Percentiles rank a stretch among this genome's conserved stretches.
These are phyloP conservation scores for Amphimedon queenslandica DNA, from an alignment of 37 sponge, comb jelly and placozoan genomes.

Conservation along the genomic window DNA sequence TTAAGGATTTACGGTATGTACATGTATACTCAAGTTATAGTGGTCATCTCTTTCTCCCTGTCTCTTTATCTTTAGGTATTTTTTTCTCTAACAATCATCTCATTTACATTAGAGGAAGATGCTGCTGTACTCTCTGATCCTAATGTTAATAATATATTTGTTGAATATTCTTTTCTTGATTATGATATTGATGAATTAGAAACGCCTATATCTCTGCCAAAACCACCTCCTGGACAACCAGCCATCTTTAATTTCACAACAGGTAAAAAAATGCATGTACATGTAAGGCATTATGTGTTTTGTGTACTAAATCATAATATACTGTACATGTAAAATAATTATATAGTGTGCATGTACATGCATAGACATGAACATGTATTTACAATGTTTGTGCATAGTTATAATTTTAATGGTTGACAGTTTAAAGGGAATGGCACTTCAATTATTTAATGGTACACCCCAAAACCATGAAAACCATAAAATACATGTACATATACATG, in stretches of 20 bases:
- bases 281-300: too few species aligned
- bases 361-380: too few species aligned
- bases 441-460: too few species aligned
- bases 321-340: background rate
- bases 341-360: background rate
- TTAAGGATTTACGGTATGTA: too few species aligned
- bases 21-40: too few species aligned
- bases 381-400: too few species aligned
- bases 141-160: constrained; percentile 32
- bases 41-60: too few species aligned
- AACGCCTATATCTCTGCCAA: constrained; percentile 53
- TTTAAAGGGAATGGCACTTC: too few species aligned
- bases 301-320: too few species aligned
- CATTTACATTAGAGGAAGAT: constrained; percentile 28
- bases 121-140: constrained; percentile 15
- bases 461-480: too few species aligned
- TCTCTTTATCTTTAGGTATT: background rate
- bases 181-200: constrained; percentile 63
- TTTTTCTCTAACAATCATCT: constrained; percentile 36
- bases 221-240: constrained; percentile 36
- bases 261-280: constrained; percentile 26
- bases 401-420: too few species aligned
- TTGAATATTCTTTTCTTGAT: constrained; percentile 82
- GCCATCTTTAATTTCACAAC: constrained; percentile 69
- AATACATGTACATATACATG: too few species aligned